Conservation (phyloP, 2,113 vertebrate species). For the Pelvicachromis taeniatus region DNA sequence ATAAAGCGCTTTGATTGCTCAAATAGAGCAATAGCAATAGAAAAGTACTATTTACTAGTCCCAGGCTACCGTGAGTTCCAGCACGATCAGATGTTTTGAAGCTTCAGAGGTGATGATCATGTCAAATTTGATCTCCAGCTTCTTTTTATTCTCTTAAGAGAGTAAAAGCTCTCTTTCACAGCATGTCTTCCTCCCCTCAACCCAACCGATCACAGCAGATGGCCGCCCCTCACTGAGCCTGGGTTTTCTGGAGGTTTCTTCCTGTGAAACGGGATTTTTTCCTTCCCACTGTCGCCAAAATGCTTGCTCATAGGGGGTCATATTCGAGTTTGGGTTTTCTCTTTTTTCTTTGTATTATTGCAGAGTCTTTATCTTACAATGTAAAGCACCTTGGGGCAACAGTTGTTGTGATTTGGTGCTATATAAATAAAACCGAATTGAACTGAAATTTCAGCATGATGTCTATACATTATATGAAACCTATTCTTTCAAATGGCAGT, state of each 20-base stretch:
- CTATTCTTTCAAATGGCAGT: not conserved
- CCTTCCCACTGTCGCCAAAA: not conserved
- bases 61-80: not conserved
- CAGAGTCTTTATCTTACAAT: not conserved
- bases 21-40: not conserved
- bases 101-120: not conserved
- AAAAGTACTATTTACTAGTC: not conserved
- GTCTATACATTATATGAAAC: too few species aligned
- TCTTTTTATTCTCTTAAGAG: not conserved
- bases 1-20: not conserved
- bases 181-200: not conserved
- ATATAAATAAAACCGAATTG: not conserved
- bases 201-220: accelerated
- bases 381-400: not conserved
- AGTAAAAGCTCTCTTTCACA: not conserved
- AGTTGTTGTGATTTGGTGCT: not conserved
- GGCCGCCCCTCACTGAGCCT: not conserved
- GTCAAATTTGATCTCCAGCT: not conserved
- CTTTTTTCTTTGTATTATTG: not conserved
- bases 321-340: not conserved
- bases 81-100: not conserved
- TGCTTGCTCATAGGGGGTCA: not conserved
- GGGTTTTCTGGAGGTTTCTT: not conserved
- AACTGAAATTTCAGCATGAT: not conserved
- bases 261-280: not conserved